These are phyloP conservation scores for Anthoscopus minutus DNA, from an alignment of 2,113 vertebrate genomes.

Conservation along the genomic window DNA sequence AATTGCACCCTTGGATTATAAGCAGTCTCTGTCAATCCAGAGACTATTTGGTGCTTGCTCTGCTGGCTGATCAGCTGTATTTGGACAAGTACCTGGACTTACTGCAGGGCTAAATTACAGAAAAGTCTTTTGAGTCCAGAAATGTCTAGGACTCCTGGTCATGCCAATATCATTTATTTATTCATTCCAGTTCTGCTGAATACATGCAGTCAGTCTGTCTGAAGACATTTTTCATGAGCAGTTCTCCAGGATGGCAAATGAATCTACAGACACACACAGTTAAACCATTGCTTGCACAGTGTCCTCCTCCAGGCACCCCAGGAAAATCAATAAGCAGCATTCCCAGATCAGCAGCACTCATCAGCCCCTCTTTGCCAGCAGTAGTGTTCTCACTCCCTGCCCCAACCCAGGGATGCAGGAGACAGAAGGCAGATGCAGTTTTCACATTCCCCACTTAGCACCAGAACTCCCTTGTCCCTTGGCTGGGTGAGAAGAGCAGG, in stretches of 20 bases:
- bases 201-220: neutral
- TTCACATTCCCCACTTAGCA: neutral
- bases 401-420: neutral
- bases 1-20: neutral
- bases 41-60: neutral
- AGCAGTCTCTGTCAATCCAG: neutral
- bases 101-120: neutral
- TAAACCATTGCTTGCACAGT: neutral
- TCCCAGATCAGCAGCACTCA: neutral
- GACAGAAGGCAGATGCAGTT: neutral
- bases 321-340: neutral
- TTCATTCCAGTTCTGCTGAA: neutral
- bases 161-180: neutral
- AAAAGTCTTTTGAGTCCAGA: neutral
- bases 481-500: neutral
- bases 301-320: neutral
- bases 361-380: neutral
- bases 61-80: neutral
- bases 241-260: neutral
- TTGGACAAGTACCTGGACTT: neutral
- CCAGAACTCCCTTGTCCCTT: neutral
- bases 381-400: neutral
- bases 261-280: neutral
- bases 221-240: neutral
- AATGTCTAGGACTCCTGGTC: neutral